Evolutionary conservation across 2,888 invertebrate species (phyloP).

Genomic region (Harpalus rubripes): DNA sequence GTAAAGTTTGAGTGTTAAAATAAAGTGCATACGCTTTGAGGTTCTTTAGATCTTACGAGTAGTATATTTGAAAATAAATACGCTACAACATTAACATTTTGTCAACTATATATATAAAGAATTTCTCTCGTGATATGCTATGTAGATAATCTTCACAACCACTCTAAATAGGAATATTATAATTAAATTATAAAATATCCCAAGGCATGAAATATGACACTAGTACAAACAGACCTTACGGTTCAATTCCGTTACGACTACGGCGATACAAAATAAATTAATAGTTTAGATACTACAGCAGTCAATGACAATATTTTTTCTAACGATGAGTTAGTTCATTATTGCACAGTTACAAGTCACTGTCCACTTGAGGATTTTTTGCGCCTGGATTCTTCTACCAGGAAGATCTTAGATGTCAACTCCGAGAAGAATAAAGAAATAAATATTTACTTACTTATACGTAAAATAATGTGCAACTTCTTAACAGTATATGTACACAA

Average conservation of each 20-base stretch:
- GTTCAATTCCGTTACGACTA: slow-evolving; percentile 9
- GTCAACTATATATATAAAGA: background rate
- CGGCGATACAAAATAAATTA: slow-evolving; percentile 54
- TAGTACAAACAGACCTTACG: slow-evolving; percentile 33
- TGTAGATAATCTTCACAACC: slow-evolving; percentile 55
- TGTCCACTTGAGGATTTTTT: slow-evolving; percentile 56
- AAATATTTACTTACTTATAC: background rate
- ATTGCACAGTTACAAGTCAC: slow-evolving; percentile 64
- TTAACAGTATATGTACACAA: slow-evolving; percentile 10
- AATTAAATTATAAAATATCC: slow-evolving; percentile 32
- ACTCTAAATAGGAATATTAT: slow-evolving; percentile 62
- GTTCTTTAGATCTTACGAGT: too few relatives aligned
- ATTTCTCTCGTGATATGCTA: slow-evolving; percentile 51
- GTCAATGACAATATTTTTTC: slow-evolving; percentile 50
- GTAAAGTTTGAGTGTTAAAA: too few relatives aligned
- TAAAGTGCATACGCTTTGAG: too few relatives aligned
- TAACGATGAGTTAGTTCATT: slow-evolving; percentile 54
- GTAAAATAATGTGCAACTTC: background rate
- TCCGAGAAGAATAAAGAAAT: slow-evolving; percentile 56
- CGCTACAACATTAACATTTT: too few relatives aligned
- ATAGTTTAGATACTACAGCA: slow-evolving; percentile 41
- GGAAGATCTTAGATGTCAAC: slow-evolving; percentile 34
- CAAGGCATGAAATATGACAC: slow-evolving; percentile 30
- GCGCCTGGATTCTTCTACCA: slow-evolving; percentile 54
- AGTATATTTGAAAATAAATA: too few relatives aligned